Conservation (phyloP, 2,113 vertebrate species). For the Odocoileus hemionus region DNA sequence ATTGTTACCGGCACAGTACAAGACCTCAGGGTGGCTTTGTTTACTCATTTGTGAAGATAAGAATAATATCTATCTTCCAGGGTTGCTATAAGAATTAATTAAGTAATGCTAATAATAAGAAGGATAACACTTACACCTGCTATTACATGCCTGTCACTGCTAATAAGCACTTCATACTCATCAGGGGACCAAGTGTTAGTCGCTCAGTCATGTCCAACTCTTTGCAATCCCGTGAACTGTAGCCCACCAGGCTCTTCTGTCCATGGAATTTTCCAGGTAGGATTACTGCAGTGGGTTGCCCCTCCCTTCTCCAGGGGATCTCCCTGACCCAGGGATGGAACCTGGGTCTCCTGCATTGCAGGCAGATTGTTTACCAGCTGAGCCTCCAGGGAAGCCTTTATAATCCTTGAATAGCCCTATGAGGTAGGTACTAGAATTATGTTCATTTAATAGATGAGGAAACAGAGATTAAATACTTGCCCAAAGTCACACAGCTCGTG, state of each 20-base stretch:
- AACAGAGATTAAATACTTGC: background rate
- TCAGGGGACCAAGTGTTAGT: background rate
- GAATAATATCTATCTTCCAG: background rate
- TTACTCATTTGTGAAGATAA: background rate
- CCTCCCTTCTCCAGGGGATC: background rate
- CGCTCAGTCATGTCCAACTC: background rate
- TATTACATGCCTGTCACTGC: background rate
- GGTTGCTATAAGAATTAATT: background rate
- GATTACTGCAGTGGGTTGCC: background rate
- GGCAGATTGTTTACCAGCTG: background rate
- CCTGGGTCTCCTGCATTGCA: background rate
- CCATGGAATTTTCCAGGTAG: background rate
- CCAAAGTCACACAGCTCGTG: background rate
- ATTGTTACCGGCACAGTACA: background rate
- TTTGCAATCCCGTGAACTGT: background rate
- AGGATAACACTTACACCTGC: background rate
- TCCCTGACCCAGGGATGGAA: background rate
- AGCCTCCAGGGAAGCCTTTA: background rate
- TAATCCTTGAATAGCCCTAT: background rate
- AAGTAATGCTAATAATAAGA: background rate
- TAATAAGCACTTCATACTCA: background rate
- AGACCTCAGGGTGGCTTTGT: background rate
- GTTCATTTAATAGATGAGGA: background rate
- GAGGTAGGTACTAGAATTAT: background rate
- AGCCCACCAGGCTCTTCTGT: background rate